A percentile compares a stretch with the other conserved stretches of the same genome.
Evolutionary conservation across 2,888 invertebrate genomes (phyloP).

Genomic region (Lypha dubia): DNA sequence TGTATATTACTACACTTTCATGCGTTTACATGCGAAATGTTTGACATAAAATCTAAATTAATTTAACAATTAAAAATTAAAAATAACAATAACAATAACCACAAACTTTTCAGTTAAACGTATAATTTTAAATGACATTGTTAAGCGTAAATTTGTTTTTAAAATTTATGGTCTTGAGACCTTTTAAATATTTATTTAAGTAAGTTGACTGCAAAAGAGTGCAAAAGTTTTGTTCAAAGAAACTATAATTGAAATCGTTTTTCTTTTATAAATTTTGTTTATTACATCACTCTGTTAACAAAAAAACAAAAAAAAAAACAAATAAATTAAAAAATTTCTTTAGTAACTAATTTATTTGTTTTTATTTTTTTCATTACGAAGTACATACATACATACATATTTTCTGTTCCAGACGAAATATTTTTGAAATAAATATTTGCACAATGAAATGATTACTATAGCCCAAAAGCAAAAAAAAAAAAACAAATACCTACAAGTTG

Average conservation of each 20-base stretch:
- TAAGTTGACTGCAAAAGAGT: slow-evolving; percentile 9
- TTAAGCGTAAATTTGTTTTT: slow-evolving; percentile 33
- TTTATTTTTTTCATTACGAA: neutral
- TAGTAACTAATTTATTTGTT: neutral
- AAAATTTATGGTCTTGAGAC: slow-evolving; percentile 57
- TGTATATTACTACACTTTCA: neutral
- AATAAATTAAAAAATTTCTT: slow-evolving; percentile 1
- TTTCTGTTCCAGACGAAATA: slow-evolving; percentile 38
- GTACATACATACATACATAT: neutral
- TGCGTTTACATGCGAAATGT: neutral
- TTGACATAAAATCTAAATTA: slow-evolving; percentile 6
- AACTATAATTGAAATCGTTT: neutral
- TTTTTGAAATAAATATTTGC: slow-evolving; percentile 24
- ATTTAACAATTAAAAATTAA: slow-evolving; percentile 17
- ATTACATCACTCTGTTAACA: slow-evolving; percentile 55
- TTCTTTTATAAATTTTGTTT: slow-evolving; percentile 21
- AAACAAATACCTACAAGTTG: no score
- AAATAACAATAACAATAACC: slow-evolving; percentile 5
- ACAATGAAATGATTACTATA: slow-evolving; percentile 11
- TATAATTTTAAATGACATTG: slow-evolving; percentile 56
- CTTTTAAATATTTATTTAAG: slow-evolving; percentile 3
- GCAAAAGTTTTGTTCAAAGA: slow-evolving; percentile 28
- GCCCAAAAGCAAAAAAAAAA: neutral
- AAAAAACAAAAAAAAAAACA: no score
- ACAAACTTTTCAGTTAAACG: slow-evolving; percentile 26